Percentiles rank a stretch among this genome's conserved stretches.
phyloP scores from a whole-genome alignment of 2,113 vertebrate species.

The Recurvirostra avosetta region DNA sequence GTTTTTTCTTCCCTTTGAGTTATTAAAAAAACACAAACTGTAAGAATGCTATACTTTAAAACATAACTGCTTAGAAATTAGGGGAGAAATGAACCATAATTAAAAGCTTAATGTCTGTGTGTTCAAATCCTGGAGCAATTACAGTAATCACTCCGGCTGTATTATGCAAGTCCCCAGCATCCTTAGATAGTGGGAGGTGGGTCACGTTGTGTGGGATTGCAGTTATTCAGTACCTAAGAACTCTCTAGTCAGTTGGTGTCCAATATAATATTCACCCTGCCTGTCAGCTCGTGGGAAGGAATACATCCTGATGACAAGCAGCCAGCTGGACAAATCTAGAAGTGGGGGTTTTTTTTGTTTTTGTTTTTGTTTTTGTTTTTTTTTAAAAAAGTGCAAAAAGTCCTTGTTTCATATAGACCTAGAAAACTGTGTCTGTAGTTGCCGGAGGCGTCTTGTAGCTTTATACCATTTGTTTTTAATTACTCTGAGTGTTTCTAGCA shows the following conservation, averaged over 20 bases:
- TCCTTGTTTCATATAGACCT: background rate
- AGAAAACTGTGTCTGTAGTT: background rate
- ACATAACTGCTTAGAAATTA: background rate
- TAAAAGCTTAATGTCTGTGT: background rate
- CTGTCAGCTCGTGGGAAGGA: background rate
- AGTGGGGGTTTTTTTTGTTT: too few relatives aligned
- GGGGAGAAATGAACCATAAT: background rate
- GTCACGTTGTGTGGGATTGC: background rate
- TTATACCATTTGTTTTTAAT: slow-evolving; percentile 55
- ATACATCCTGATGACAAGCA: background rate
- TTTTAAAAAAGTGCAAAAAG: background rate
- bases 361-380: too few relatives aligned
- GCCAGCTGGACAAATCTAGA: background rate
- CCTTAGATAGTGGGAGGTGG: background rate
- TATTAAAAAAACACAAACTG: background rate
- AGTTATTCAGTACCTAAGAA: background rate
- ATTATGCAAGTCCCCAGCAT: background rate
- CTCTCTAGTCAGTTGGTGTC: background rate
- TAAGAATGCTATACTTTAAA: background rate
- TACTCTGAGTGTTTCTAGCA: background rate
- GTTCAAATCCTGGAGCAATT: background rate
- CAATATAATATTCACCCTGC: background rate
- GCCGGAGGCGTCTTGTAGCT: background rate
- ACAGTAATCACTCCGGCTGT: background rate
- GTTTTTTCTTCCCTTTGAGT: background rate